phyloP scores from a whole-genome alignment of 2,113 vertebrate species.

The Tachuris rubrigastra region DNA sequence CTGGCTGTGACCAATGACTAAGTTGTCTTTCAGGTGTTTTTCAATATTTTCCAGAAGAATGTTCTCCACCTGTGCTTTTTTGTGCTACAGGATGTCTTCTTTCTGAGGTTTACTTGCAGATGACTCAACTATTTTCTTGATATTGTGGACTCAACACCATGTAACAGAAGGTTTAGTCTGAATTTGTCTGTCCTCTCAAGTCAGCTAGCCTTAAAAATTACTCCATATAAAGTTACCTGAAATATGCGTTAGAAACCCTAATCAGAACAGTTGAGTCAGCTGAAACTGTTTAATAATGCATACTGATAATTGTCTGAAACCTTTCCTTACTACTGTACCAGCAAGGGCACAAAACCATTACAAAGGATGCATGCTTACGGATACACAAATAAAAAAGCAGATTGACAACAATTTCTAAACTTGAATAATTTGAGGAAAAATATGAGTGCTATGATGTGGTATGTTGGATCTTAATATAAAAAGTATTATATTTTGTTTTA shows the following conservation, averaged over 20 bases:
- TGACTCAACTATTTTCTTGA: background rate
- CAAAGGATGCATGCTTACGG: background rate
- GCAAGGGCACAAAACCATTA: background rate
- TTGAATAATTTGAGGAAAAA: background rate
- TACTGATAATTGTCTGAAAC: background rate
- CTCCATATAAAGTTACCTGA: background rate
- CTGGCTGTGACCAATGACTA: background rate
- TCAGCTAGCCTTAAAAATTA: background rate
- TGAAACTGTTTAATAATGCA: background rate
- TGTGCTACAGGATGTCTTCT: background rate
- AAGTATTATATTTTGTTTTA: background rate
- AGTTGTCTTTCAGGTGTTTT: background rate
- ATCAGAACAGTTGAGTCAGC: background rate
- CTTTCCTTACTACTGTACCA: background rate
- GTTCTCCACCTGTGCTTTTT: background rate
- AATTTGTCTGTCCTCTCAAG: background rate
- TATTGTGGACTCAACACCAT: background rate
- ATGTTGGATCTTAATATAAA: background rate
- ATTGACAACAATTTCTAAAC: background rate
- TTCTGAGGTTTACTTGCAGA: background rate
- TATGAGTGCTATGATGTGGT: background rate
- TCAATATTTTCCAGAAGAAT: background rate
- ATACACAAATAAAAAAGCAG: background rate
- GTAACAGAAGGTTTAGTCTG: background rate
- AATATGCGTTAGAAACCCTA: background rate